Evolutionary conservation across 92 coral and sea anemone genomes (phyloP), one percentile per base, ranked within the genome.

Genomic region (Porites divaricata): DNA sequence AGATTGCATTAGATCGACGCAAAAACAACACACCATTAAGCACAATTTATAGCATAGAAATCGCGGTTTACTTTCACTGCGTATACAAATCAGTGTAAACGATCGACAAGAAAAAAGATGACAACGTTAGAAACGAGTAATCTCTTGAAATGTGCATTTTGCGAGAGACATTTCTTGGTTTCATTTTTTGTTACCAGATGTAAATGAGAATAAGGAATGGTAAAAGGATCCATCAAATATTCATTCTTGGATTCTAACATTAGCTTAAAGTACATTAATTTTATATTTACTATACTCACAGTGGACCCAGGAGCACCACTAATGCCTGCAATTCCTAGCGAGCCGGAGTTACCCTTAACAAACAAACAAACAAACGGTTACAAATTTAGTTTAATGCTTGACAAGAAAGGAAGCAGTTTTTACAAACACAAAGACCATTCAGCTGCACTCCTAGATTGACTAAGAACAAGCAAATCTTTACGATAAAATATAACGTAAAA

Each of bases 241-340:
- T 8, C 1, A 0, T 15, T 11, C 16, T 54, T 2, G 12, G 11
- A 22, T 66, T 20, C 45, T 66, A 6, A 8, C 6, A 9, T 9
- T 1, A 50, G 12, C 8, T 50, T 9, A 10, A 68, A 25, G n/a
- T 11, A 28, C 1, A 0, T 23, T n/a, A n/a, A n/a, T n/a, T n/a
- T 73, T 22, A 14, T 21, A 20, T 52, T 73, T 15, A 22, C 20
- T 6, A 65, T 78, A 53, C 78, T 71, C 57, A 82, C 86, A 54
- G 11, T 62, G 8, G 71, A 52, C 7, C 86, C 86, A n/a, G 79
- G 79, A 8, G 86, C 70, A 16, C 86, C 86, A 16, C 19, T 48
- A 4, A 72, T 48, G 22, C 86, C 86, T 15, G 79, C 49, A 61
- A 71, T 82, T 82, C 86, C 86, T 14, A 3, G 10, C 13, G 79